Conservation (phyloP, 2,888 invertebrate genomes). For the Sabatieria punctata region DNA sequence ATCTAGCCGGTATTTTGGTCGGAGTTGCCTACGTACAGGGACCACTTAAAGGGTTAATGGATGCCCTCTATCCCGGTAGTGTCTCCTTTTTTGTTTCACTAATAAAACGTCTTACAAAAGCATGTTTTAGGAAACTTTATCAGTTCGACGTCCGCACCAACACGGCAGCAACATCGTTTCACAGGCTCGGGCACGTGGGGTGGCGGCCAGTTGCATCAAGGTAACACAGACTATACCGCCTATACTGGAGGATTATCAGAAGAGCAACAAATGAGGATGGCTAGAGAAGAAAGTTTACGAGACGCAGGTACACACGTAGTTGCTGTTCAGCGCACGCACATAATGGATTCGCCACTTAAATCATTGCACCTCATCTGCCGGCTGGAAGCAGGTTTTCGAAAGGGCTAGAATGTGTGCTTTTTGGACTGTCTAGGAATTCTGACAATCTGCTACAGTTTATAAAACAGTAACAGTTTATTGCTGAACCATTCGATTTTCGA, state of each 20-base stretch:
- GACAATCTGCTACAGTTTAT: no score
- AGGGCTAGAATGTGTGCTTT: no score
- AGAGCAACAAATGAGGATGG: slow-evolving; percentile 29
- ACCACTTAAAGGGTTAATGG: slow-evolving; percentile 34
- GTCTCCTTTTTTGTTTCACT: not conserved
- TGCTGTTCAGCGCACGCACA: no score
- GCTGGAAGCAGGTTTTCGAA: no score
- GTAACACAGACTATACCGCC: slow-evolving; percentile 9
- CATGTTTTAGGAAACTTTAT: slow-evolving; percentile 7
- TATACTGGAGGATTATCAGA: slow-evolving; percentile 31
- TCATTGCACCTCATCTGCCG: no score
- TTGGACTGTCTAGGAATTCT: no score
- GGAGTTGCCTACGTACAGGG: slow-evolving; percentile 43
- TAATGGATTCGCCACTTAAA: no score
- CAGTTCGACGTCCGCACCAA: no score
- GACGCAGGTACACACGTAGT: no score
- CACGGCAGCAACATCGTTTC: not conserved
- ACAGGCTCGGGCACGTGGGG: not conserved
- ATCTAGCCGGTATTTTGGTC: slow-evolving; percentile 46
- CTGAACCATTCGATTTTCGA: no score
- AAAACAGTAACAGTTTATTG: no score
- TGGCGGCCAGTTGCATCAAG: not conserved
- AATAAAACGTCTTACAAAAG: slow-evolving; percentile 7
- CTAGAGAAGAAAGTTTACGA: slow-evolving; percentile 26
- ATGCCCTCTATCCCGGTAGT: slow-evolving; percentile 14